phyloP scores from a whole-genome alignment of 2,888 invertebrate species.

The Tricholauxania praeusta region DNA sequence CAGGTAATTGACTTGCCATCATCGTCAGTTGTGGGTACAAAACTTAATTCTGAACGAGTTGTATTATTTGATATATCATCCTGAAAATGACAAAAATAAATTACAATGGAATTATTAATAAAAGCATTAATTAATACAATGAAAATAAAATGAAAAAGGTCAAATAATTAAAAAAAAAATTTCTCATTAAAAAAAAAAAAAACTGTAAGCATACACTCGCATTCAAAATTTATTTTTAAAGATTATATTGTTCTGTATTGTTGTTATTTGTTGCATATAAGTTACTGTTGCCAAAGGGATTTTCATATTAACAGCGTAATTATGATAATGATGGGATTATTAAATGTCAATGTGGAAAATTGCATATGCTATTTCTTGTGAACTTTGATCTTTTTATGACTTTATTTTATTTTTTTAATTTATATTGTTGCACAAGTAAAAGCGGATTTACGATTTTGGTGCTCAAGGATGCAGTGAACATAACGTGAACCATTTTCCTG shows the following conservation, averaged over 20 bases:
- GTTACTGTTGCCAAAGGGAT: no score
- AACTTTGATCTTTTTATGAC: no score
- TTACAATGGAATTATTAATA: not conserved
- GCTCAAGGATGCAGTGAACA: no score
- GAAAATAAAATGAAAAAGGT: conserved; percentile 13
- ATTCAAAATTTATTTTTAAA: no score
- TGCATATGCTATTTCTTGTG: no score
- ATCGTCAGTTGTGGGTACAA: conserved; percentile 89
- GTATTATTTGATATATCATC: conserved; percentile 85
- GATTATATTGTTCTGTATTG: not conserved
- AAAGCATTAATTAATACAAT: not conserved
- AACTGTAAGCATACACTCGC: not conserved
- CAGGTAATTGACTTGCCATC: conserved; percentile 90
- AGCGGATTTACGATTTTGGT: no score
- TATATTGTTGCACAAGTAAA: no score
- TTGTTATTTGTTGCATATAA: not conserved
- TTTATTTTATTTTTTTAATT: no score
- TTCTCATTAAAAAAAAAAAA: conserved; percentile 23
- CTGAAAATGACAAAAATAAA: conserved; percentile 66
- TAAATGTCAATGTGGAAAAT: no score
- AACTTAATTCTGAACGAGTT: conserved; percentile 87
- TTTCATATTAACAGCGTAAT: no score
- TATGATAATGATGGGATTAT: no score
- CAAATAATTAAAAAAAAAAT: conserved; percentile 22
- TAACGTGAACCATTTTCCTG: no score